Percentiles rank a stretch among this genome's conserved stretches.
These are phyloP conservation scores for Vulpes ferrilata DNA, from an alignment of 2,113 vertebrate species.

Conservation along the genomic window DNA sequence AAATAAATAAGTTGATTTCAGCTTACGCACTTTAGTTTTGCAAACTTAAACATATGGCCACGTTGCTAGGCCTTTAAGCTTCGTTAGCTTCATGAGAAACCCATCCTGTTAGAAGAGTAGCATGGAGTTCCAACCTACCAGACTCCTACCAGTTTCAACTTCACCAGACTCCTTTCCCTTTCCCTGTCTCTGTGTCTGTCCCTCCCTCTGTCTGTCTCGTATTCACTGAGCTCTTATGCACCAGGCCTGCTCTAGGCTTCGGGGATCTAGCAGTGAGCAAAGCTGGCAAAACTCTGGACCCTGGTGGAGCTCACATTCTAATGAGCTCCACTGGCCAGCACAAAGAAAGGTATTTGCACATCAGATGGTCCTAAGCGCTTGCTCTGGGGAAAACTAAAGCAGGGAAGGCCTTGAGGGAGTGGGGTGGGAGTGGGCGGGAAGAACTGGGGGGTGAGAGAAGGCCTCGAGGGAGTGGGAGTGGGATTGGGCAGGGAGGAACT, in stretches of 20 bases:
- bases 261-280: not conserved
- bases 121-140: not conserved
- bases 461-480: not conserved
- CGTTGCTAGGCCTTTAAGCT: not conserved
- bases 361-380: not conserved
- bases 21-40: slow-evolving; percentile 18
- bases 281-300: not conserved
- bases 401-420: too few species aligned
- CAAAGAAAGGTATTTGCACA: not conserved
- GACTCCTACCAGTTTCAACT: not conserved
- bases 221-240: not conserved
- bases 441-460: not conserved
- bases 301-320: not conserved
- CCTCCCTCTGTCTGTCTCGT: not conserved
- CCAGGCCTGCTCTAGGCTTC: not conserved
- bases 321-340: not conserved
- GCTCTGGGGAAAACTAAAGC: not conserved
- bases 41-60: not conserved
- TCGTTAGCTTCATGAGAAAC: slow-evolving; percentile 21
- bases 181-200: not conserved
- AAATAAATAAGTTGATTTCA: not conserved
- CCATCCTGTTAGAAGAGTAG: not conserved
- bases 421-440: not conserved
- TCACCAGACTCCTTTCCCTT: not conserved
- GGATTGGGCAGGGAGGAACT: not conserved